Base-by-base conservation (phyloP, 2,113 vertebrate genomes). In the Hoplias malabaricus region DNA sequence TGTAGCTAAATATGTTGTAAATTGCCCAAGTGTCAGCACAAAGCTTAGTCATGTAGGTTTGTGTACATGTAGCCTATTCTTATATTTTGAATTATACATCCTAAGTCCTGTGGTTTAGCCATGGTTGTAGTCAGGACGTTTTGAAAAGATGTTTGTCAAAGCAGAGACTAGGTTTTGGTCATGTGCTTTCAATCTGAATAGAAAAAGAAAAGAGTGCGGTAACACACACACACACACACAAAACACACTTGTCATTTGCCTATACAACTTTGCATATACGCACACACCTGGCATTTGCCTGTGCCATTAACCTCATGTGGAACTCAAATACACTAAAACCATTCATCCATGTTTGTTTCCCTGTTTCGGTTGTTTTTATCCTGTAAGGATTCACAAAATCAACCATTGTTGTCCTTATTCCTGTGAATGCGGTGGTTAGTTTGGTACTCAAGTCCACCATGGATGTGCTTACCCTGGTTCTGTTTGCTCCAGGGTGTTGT, bases 261-360 rank as follows among this genome's bases (percentile, higher is more conserved):
- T 69, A 56, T 31, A 34, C 59, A 70, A 71, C 63, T 70, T 78
- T 73, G 62, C 56, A 69, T 62, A 19, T 3, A 23, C 7, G 6
- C 68, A 40, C 57, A 29, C 54, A 70, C 54, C 65, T 36, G 54
- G 25, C 33, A 48, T 46, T 68, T 69, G 54, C 69, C 68, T 72
- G 62, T 42, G 31, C 54, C 57, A 75, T 48, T 69, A 78, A 74
- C 46, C 57, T 56, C 36, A 43, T 14, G 27, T 1, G 29, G n/a
- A 12, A 7, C 27, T 31, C 16, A 66, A 27, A 36, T 27, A 50
- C 36, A 54, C 27, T 23, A 2, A 31, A 10, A 42, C 19, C n/a
- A 21, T n/a, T n/a, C 27, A 33, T 34, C 13, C 43, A 16, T 10
- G 1, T 3, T 12, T 16, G 29, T 48, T n/a, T 68, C 46, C 23